Conservation (phyloP, 2,113 vertebrate genomes). For the Haliaeetus leucogaster region DNA sequence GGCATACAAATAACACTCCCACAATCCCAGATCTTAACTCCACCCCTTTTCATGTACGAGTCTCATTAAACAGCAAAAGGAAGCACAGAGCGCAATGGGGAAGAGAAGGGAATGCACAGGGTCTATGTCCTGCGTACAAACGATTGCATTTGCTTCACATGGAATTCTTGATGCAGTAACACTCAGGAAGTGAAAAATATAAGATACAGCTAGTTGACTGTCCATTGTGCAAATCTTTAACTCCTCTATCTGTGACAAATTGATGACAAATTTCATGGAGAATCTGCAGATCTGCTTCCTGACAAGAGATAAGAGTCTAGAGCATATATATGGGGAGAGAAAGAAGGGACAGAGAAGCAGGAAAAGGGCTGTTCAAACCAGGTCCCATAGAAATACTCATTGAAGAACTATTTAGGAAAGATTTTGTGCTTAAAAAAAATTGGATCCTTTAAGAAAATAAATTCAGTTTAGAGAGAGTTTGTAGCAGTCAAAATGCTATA, state of each 20-base stretch:
- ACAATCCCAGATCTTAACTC: not conserved
- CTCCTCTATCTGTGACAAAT: not conserved
- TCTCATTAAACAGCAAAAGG: not conserved
- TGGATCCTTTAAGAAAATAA: not conserved
- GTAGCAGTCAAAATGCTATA: not conserved
- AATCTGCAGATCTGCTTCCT: not conserved
- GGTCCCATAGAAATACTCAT: not conserved
- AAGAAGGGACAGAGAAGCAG: not conserved
- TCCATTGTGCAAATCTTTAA: not conserved
- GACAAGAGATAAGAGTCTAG: not conserved
- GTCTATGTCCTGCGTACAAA: not conserved
- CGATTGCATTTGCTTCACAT: not conserved
- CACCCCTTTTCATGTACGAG: not conserved
- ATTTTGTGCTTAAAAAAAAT: not conserved
- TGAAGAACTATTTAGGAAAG: not conserved
- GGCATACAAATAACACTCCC: fast-evolving
- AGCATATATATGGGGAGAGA: not conserved
- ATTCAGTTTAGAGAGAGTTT: not conserved
- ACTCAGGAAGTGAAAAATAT: not conserved
- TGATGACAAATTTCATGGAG: not conserved
- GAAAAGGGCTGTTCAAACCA: not conserved
- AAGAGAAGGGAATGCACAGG: not conserved
- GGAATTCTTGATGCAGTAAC: not conserved
- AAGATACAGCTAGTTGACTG: not conserved
- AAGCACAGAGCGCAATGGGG: not conserved